Percentiles rank a stretch among this genome's conserved stretches.
phyloP scores from a whole-genome alignment of 2,113 vertebrate species.

The Pterocles gutturalis region DNA sequence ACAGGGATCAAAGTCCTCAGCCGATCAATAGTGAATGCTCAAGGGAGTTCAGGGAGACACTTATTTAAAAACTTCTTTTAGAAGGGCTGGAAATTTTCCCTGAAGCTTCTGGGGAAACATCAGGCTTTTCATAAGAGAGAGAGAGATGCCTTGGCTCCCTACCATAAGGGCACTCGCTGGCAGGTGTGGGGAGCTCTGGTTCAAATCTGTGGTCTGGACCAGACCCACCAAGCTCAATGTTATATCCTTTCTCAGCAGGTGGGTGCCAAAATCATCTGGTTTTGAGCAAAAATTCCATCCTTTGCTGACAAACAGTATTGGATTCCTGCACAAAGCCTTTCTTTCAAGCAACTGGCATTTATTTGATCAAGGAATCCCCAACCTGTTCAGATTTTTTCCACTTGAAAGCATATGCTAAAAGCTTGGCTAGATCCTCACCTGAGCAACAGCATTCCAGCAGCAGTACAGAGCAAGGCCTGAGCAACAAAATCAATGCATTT shows the following conservation, averaged over 20 bases:
- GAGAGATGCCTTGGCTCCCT: not conserved
- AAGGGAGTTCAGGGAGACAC: not conserved
- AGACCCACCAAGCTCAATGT: not conserved
- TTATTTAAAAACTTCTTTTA: not conserved
- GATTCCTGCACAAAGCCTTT: not conserved
- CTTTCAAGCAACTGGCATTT: not conserved
- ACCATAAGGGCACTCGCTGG: not conserved
- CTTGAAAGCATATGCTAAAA: not conserved
- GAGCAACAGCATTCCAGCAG: not conserved
- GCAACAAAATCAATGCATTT: not conserved
- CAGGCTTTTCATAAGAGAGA: not conserved
- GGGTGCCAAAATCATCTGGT: not conserved
- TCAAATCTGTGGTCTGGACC: not conserved
- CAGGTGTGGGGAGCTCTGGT: not conserved
- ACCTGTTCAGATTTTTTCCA: not conserved
- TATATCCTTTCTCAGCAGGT: not conserved
- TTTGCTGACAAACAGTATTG: conserved; percentile 21
- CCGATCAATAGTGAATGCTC: not conserved
- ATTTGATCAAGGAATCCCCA: conserved; percentile 41
- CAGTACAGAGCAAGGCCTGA: not conserved
- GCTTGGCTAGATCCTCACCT: not conserved
- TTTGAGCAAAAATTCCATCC: not conserved
- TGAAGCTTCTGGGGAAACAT: not conserved
- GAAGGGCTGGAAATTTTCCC: not conserved
- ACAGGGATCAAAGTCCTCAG: not conserved